Evolutionary conservation across 2,113 vertebrate species (phyloP), one percentile per base, ranked within the genome.

Genomic region (Catharus bicknelli): DNA sequence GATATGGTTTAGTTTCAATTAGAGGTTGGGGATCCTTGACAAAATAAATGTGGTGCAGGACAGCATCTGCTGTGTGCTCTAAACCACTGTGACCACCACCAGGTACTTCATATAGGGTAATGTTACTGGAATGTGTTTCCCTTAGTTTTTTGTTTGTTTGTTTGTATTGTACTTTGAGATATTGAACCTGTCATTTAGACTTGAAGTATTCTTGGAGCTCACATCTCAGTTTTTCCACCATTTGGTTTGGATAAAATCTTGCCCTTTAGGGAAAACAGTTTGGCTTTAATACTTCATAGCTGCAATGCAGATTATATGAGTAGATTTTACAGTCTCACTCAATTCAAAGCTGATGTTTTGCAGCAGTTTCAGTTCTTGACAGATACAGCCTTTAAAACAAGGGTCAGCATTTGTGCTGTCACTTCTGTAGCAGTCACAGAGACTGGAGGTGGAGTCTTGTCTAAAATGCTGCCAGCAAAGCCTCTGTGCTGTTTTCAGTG

Each of bases 161-260:
- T 88, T 26, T 17, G 57, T 26, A 7, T 82, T 61, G 17, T 25
- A 42, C 6, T 13, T 11, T 64, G 62, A 80, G 42, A 29, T 91
- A 69, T 5, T 48, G 63, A 90, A 76, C 69, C 23, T 45, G 58
- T 68, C 55, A 64, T 51, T 85, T 76, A 63, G 36, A 58, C 16
- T 67, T 70, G 38, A 5, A 40, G 18, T 32, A 20, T 50, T 80
- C 83, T 64, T 70, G 50, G 76, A 77, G 19, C 43, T 75, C 1
- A 0, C 20, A 4, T 90, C 77, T 82, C 73, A 36, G 7, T 68
- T 96, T 94, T 90, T 90, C 76, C 80, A 90, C 61, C 57, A 48
- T 80, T 92, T 85, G 34, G 64, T 90, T 86, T 76, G 80, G 58
- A 81, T 88, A 78, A 87, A 90, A 83, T 82, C 45, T 72, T 55